Evolutionary conservation across 35 echinoderm and acorn worm genomes (phyloP).

Genomic region (Ptychodera flava): DNA sequence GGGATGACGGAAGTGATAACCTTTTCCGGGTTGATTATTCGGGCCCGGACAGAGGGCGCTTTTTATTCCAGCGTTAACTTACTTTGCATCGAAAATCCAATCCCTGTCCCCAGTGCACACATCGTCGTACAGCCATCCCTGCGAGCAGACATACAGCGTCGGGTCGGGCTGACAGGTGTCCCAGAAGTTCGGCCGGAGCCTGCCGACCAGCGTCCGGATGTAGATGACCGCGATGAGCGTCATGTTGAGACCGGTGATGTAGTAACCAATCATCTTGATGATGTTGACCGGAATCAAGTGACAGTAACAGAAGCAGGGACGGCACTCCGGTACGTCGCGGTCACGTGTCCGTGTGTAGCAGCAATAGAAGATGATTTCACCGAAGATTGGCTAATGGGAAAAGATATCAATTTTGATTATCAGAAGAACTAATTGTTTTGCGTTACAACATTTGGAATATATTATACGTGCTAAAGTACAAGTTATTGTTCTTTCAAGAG

Average conservation of each 20-base stretch:
- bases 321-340: not conserved
- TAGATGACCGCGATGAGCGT: not conserved
- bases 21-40: too few relatives aligned
- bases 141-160: not conserved
- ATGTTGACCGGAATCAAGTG: not conserved
- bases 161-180: not conserved
- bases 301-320: not conserved
- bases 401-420: too few relatives aligned
- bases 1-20: too few relatives aligned
- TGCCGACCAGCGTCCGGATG: not conserved
- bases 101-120: not conserved
- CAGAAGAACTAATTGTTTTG: too few relatives aligned
- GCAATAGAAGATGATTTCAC: not conserved
- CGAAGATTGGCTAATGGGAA: not conserved
- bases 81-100: not conserved
- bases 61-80: too few relatives aligned
- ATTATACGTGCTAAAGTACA: too few relatives aligned
- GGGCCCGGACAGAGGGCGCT: too few relatives aligned
- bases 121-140: not conserved
- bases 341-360: not conserved
- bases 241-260: not conserved
- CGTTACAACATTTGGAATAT: too few relatives aligned
- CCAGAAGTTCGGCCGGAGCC: not conserved
- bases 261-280: not conserved
- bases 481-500: too few relatives aligned